A percentile compares a stretch with the other conserved stretches of the same genome.
These are phyloP conservation scores for Carpatolechia fugitivella DNA, from an alignment of 2,888 invertebrate genomes.

Conservation along the genomic window DNA sequence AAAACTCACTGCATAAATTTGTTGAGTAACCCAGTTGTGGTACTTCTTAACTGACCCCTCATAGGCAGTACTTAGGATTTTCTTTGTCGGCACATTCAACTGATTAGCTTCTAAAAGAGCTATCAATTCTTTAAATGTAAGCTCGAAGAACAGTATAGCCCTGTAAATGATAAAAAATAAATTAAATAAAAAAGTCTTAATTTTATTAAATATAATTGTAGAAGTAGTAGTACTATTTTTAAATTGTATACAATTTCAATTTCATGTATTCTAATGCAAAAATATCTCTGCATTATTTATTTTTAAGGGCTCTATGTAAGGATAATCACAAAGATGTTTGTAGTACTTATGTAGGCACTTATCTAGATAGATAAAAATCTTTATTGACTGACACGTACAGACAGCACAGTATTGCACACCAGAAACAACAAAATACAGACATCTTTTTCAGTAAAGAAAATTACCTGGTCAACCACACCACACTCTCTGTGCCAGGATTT, in stretches of 20 bases:
- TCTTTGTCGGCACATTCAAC: slow-evolving; percentile 78
- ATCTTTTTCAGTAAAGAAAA: too few species aligned
- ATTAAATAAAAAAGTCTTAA: background rate
- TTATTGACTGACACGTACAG: too few species aligned
- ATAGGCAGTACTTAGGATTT: slow-evolving; percentile 83
- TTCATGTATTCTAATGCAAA: too few species aligned
- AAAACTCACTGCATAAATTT: slow-evolving; percentile 83
- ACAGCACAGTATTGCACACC: too few species aligned
- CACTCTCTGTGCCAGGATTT: slow-evolving; percentile 77
- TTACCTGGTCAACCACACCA: slow-evolving; percentile 88
- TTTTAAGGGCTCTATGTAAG: too few species aligned
- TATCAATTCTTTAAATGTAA: slow-evolving; percentile 79
- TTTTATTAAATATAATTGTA: background rate
- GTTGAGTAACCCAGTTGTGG: slow-evolving; percentile 88
- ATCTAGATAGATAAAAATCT: background rate
- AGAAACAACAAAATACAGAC: too few species aligned
- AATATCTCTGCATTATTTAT: too few species aligned
- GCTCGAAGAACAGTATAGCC: slow-evolving; percentile 81
- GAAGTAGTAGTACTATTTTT: too few species aligned
- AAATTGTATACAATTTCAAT: too few species aligned
- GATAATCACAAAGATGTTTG: background rate
- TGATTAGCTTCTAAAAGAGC: slow-evolving; percentile 63
- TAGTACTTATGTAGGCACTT: background rate
- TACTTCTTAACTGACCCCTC: slow-evolving; percentile 84
- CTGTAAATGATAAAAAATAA: slow-evolving; percentile 59